Base-by-base conservation (phyloP, 2,113 vertebrate genomes). In the Caranx melampygus region DNA sequence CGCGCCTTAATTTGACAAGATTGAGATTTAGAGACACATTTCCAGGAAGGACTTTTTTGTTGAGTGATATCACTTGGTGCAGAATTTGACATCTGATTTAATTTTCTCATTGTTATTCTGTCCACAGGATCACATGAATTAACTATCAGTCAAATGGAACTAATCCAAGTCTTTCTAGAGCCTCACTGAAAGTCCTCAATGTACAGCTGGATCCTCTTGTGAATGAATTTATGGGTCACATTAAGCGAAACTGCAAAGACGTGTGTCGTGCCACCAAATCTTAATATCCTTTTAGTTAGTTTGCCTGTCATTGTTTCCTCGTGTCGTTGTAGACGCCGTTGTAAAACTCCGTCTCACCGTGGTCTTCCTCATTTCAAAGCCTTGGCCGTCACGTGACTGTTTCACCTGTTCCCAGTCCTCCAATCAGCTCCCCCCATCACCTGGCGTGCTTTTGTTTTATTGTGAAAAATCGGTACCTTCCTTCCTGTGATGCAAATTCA, bases 61-160 rank as follows among this genome's bases (percentile, higher is more conserved):
- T 34, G 49, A 26, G 12, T 44, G 34, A 14, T 44, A 20, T 78
- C 15, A 10, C 42, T 33, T 18, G 35, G 18, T 68, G 20, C 51
- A 26, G n/a, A 2, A 15, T 73, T 55, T 54, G 31, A 47, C 54
- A 65, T 62, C 49, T 49, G 12, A 33, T 65, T 75, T 57, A 15
- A 40, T 61, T 42, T 11, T 55, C 16, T 40, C 37, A 59, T 63
- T 66, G 16, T 60, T 57, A 76, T 70, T 81, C 33, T 35, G 14
- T n/a, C 57, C 13, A 3, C 10, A 35, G 45, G 15, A 18, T 61
- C 58, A 47, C 20, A 77, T 83, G 18, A 70, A 80, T 83, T 60
- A 77, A 67, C 77, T 66, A 84, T 52, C 71, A 73, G 20, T 35
- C 31, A 35, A 51, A 69, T 58, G 61, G 45, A 80, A 83, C 65